Evolutionary conservation across 2,113 vertebrate genomes (phyloP), one percentile per base, ranked within the genome.

Genomic region (Chionodraco myersi): DNA sequence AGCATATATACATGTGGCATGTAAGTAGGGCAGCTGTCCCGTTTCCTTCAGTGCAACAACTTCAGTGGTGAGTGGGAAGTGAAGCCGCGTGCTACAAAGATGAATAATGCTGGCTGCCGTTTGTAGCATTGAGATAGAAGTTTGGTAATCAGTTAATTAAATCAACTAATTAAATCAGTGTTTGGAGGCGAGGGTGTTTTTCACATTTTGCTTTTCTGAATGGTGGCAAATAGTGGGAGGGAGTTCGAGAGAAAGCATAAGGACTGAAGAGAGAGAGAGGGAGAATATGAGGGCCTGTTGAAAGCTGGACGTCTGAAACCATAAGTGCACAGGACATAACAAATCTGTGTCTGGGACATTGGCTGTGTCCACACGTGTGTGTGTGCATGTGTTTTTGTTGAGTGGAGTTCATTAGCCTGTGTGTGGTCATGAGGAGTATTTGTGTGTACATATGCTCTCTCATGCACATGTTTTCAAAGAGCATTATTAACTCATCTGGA

Each of bases 101-200:
- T 91, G 82, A 90, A 91, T 91, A 91, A 90, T 72, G 82, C 84
- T 68, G 88, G 72, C 91, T 91, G 89, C 84, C 26, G 68, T 92
- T 92, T 90, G 89, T 88, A 78, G 82, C 86, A 82, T 85, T 81
- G 86, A 89, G 90, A 90, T 87, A 79, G 80, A 89, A 92, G 84
- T 92, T 93, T 92, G 76, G 84, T 91, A 93, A 93, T 93, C 92
- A 92, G 90, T 93, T 93, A 93, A 93, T 93, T 93, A 93, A 91
- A 93, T 93, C 92, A 90, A 89, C 86, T 90, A 93, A 93, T 92
- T 92, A 92, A 92, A 92, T 92, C 91, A 91, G 86, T 83, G 83
- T 93, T 92, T 91, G 90, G 86, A 85, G 88, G 85, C 82, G 68
- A 89, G 82, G 16, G 30, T 89, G 90, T 86, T 89, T 92, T 88